Evolutionary conservation across 2,888 invertebrate genomes (phyloP), one percentile per base, ranked within the genome.

Genomic region (Euphydryas editha): DNA sequence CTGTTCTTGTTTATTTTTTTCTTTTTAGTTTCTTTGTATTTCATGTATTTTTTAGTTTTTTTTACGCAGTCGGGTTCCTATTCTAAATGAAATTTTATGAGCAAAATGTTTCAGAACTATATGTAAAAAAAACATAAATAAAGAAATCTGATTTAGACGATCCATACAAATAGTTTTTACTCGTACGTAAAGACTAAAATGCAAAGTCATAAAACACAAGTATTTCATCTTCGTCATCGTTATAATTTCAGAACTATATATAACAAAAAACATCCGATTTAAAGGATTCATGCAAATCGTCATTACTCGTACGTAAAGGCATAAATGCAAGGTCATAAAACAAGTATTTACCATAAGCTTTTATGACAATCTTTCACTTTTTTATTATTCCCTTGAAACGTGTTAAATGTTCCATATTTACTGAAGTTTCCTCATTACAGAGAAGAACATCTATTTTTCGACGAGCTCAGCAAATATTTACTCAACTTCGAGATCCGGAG

Each of bases 391-490:
- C 72, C 72, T 71, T 73, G 70, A 71, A 67, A 71, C 73, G 65
- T 66, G 69, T 70, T 75, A 73, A 75, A 68, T 68, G 73, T 75
- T 79, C 69, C 72, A 76, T 78, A 77, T 77, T 77, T 74, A 67
- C 73, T 68, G 68, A 80, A 80, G 75, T 80, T 81, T 81, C 78
- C 77, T 78, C 79, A 78, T 81, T 80, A 80, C 74, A 73, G 75
- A 74, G 71, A 75, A 69, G 74, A 72, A 73, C 67, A 72, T 65
- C 70, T 66, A 72, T 73, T 72, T 74, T 75, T 73, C 59, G 69
- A 46, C 42, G 63, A 62, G 74, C 68, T 44, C 44, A 24, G 42
- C 51, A 74, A 78, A 78, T 76, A 73, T 78, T 76, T 75, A 78
- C 76, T 75, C 67, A 67, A 67, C 62, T 69, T 73, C 69, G 71